phyloP scores from a whole-genome alignment of 2,113 vertebrate species.

The zebrafish (Danio rerio) region DNA sequence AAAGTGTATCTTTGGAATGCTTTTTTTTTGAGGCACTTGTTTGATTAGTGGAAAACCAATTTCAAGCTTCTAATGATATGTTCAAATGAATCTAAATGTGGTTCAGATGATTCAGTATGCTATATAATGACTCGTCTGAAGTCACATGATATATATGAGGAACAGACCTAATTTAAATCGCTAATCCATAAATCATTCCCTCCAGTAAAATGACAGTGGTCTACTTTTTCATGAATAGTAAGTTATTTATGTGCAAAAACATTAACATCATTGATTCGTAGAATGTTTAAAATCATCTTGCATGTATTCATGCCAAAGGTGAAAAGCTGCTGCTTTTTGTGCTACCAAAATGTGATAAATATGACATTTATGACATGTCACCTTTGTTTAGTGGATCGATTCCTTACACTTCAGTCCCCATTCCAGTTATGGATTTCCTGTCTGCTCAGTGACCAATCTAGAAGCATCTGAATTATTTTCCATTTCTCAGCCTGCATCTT shows the following conservation, averaged over 20 bases:
- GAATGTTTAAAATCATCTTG: too few species aligned
- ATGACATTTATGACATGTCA: conserved; percentile 67
- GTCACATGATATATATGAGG: background rate
- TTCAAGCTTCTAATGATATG: background rate
- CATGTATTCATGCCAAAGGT: conserved; percentile 28
- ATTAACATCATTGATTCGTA: too few species aligned
- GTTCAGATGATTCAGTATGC: background rate
- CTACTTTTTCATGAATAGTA: too few species aligned
- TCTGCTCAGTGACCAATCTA: conserved; percentile 68
- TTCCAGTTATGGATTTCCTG: conserved; percentile 70
- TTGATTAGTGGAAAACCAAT: background rate
- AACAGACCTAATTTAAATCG: background rate
- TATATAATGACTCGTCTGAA: background rate
- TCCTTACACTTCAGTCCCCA: conserved; percentile 58
- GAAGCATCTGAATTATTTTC: conserved; percentile 46
- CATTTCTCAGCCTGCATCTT: conserved; percentile 38
- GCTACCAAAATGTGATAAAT: conserved; percentile 74
- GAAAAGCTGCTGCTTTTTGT: conserved; percentile 62
- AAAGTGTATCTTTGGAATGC: too few species aligned
- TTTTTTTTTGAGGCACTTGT: too few species aligned
- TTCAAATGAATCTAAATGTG: background rate
- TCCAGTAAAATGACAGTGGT: background rate
- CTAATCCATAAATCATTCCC: background rate
- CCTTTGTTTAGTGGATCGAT: conserved; percentile 67
- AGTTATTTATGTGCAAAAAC: background rate